These are phyloP conservation scores for Chromis chromis DNA, from an alignment of 2,797 vertebrate species.

Conservation along the genomic window DNA sequence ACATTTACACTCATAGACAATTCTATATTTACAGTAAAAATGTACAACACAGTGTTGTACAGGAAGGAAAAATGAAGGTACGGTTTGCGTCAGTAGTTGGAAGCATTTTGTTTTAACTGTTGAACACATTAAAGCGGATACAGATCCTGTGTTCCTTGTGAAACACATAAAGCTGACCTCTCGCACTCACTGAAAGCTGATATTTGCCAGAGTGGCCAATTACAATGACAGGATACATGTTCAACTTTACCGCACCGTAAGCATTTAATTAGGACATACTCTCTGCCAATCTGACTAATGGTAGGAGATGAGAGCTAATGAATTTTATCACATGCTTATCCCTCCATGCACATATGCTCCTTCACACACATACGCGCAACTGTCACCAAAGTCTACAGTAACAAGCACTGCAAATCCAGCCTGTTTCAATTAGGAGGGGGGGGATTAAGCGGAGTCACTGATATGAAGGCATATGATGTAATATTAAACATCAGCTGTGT, in stretches of 20 bases:
- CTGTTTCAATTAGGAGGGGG: constrained; percentile 63
- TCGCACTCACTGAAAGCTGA: constrained; percentile 31
- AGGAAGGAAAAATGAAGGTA: background rate
- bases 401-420: constrained; percentile 50
- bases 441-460: constrained; percentile 44
- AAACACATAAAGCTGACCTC: constrained; percentile 34
- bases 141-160: background rate
- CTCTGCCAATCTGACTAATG: constrained; percentile 70
- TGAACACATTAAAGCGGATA: constrained; percentile 22
- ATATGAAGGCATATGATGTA: constrained; percentile 41
- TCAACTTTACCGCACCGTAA: constrained; percentile 57
- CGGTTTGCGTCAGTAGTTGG: background rate
- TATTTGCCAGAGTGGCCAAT: constrained; percentile 55
- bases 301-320: constrained; percentile 62
- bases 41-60: background rate
- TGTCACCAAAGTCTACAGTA: constrained; percentile 46
- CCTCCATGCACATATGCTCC: constrained; percentile 20
- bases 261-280: constrained; percentile 66
- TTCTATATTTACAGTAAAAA: background rate
- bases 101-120: background rate
- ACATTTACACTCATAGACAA: background rate
- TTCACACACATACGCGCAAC: constrained; percentile 21
- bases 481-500: constrained; percentile 36
- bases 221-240: constrained; percentile 52
- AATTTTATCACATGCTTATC: constrained; percentile 53